Evolutionary conservation across 2,113 vertebrate genomes (phyloP).

Genomic region (Dicentrarchus labrax): DNA sequence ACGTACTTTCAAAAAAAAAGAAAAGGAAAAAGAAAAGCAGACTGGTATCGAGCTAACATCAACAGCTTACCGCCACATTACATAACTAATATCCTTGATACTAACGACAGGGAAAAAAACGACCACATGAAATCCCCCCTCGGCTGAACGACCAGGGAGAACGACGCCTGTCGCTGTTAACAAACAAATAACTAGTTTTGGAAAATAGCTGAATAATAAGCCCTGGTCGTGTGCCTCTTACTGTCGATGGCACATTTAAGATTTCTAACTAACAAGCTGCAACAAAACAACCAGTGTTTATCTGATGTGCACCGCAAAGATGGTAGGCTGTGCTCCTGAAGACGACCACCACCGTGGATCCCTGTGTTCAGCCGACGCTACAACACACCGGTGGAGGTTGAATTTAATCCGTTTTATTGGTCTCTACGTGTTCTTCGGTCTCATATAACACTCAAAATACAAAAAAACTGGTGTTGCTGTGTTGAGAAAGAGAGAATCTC

Average conservation of each 20-base stretch:
- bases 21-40: neutral
- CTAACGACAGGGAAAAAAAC: constrained; percentile 29
- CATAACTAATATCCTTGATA: constrained; percentile 52
- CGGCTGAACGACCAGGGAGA: neutral
- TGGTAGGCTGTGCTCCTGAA: fast-evolving
- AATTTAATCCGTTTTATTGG: fast-evolving
- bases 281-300: constrained; percentile 33
- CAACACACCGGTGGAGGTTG: fast-evolving
- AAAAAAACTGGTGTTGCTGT: fast-evolving
- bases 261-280: neutral
- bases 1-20: neutral
- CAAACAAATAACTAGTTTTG: neutral
- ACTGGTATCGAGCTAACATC: constrained; percentile 8
- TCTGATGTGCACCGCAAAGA: constrained; percentile 36
- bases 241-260: neutral
- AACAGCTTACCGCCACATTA: constrained; percentile 73
- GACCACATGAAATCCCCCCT: constrained; percentile 6
- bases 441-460: fast-evolving
- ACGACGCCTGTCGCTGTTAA: neutral
- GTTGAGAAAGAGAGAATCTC: fast-evolving
- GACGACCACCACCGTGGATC: neutral
- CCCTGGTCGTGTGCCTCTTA: fast-evolving
- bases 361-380: neutral
- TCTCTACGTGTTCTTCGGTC: fast-evolving
- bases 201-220: neutral